Evolutionary conservation across 2,888 invertebrate species (phyloP).

Genomic region (Stenolophus ochropezus): DNA sequence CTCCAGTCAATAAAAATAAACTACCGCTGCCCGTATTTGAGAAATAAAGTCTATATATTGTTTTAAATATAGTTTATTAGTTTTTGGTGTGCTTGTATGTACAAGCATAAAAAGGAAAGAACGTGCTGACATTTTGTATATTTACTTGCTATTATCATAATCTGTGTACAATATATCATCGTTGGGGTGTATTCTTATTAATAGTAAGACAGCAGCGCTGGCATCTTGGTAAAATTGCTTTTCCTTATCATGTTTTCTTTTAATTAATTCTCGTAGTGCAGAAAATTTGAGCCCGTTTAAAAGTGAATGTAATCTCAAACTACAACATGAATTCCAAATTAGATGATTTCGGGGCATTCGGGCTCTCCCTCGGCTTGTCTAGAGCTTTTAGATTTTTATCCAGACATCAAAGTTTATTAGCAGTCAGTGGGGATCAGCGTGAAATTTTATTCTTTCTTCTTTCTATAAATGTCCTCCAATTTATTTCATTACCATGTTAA

Average conservation of each 20-base stretch:
- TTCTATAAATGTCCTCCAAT: not conserved
- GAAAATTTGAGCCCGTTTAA: slow-evolving; percentile 4
- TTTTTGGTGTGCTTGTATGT: no score
- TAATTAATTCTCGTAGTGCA: not conserved
- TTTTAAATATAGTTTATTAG: no score
- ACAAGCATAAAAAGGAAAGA: no score
- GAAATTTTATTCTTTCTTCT: slow-evolving; percentile 1
- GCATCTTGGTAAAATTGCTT: not conserved
- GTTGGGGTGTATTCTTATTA: not conserved
- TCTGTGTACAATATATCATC: not conserved
- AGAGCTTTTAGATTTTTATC: slow-evolving; percentile 7
- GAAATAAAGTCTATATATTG: no score
- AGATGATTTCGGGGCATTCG: not conserved
- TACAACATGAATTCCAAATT: slow-evolving; percentile 25
- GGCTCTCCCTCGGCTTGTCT: slow-evolving; percentile 2
- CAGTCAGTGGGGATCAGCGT: slow-evolving; percentile 1
- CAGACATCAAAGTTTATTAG: slow-evolving; percentile 21
- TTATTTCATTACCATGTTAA: slow-evolving; percentile 16
- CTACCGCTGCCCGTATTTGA: no score
- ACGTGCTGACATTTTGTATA: no score
- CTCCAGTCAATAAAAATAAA: no score
- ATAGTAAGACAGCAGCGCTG: not conserved
- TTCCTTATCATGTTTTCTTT: not conserved
- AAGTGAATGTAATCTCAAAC: not conserved
- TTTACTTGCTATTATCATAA: no score